Conservation (phyloP, 2,888 invertebrate species). For the Drosophila seclusa region DNA sequence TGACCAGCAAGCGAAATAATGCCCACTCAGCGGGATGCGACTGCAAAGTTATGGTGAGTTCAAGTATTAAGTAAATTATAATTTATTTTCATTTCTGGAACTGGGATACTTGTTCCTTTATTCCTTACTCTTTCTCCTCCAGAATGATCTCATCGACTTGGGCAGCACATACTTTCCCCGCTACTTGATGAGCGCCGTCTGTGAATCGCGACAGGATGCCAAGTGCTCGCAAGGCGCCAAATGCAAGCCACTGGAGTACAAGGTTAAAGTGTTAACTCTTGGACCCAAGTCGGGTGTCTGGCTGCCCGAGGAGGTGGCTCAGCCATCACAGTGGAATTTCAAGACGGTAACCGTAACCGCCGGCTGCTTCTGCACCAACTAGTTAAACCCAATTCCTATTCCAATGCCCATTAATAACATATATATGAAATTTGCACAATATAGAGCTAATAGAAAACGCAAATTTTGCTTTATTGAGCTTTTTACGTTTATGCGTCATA, state of each 20-base stretch:
- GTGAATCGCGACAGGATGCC: constrained; percentile 74
- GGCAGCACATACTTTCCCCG: constrained; percentile 83
- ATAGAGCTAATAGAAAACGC: constrained; percentile 45
- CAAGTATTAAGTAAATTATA: background rate
- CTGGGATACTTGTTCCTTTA: background rate
- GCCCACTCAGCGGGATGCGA: constrained; percentile 81
- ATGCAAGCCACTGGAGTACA: constrained; percentile 83
- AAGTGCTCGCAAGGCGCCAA: constrained; percentile 82
- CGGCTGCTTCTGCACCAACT: constrained; percentile 83
- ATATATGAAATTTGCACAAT: constrained; percentile 38
- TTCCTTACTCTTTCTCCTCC: background rate
- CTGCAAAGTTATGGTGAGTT: constrained; percentile 82
- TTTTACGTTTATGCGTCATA: constrained; percentile 3
- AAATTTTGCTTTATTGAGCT: constrained; percentile 49
- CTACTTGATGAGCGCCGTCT: constrained; percentile 83
- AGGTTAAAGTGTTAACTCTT: constrained; percentile 82
- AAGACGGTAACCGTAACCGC: constrained; percentile 83
- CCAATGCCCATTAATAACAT: constrained; percentile 11
- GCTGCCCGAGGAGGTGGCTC: constrained; percentile 40
- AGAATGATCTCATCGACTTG: constrained; percentile 83
- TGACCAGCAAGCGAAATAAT: constrained; percentile 66
- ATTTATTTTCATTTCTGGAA: background rate
- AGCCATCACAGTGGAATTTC: constrained; percentile 78
- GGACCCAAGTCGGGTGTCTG: constrained; percentile 42
- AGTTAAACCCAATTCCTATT: constrained; percentile 17